A percentile compares a stretch with the other conserved stretches of the same genome.
Conservation (phyloP, 2,888 invertebrate species). For the Odontothrips loti region DNA sequence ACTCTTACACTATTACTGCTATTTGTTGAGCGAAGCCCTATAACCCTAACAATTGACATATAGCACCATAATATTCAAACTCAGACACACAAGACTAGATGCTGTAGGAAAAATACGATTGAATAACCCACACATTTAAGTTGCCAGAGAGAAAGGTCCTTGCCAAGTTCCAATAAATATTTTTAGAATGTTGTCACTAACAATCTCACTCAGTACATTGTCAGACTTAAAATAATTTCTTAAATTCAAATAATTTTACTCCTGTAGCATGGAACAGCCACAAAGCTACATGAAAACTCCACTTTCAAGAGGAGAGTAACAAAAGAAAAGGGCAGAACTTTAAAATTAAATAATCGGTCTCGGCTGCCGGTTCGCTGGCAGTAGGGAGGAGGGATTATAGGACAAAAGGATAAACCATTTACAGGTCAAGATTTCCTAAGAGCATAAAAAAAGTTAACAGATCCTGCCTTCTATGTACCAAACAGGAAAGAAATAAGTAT, state of each 20-base stretch:
- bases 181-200: conserved; percentile 10
- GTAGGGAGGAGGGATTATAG: conserved; percentile 9
- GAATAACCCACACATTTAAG: conserved; percentile 20
- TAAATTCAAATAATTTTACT: conserved; percentile 11
- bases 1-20: conserved; percentile 16
- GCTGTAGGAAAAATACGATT: conserved; percentile 20
- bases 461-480: neutral
- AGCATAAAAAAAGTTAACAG: neutral
- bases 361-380: conserved; percentile 20
- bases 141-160: conserved; percentile 20
- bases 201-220: conserved; percentile 22
- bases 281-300: neutral
- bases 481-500: too few relatives aligned
- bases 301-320: neutral
- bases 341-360: neutral
- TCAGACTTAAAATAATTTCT: conserved; percentile 25
- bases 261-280: neutral
- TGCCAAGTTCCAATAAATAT: neutral
- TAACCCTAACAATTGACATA: conserved; percentile 25
- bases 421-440: neutral
- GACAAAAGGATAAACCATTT: neutral
- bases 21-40: conserved; percentile 22
- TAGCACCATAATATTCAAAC: conserved; percentile 17
- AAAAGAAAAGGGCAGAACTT: conserved; percentile 4
- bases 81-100: conserved; percentile 26